These are phyloP conservation scores for Candidula unifasciata DNA, from an alignment of 2,888 invertebrate genomes.

Conservation along the genomic window DNA sequence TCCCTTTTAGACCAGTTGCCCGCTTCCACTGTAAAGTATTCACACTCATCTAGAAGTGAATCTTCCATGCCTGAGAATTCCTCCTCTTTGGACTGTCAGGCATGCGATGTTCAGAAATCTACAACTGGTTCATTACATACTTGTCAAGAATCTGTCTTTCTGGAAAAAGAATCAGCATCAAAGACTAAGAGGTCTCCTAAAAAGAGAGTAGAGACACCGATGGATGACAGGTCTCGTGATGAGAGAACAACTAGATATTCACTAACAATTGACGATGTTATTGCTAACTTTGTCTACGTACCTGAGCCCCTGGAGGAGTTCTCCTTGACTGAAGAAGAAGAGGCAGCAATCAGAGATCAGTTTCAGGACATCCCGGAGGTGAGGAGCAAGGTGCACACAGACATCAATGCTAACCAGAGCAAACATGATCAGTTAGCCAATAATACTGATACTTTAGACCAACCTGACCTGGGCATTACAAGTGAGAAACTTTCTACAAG, in stretches of 20 bases:
- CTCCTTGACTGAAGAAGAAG: conserved; percentile 48
- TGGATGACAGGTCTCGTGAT: conserved; percentile 49
- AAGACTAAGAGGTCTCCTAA: conserved; percentile 49
- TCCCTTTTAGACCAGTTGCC: conserved; percentile 1
- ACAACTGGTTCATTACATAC: not conserved
- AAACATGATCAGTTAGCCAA: too few species aligned
- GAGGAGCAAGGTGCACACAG: not conserved
- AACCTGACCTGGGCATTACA: not conserved
- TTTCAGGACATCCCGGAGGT: conserved; percentile 15
- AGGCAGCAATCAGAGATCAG: conserved; percentile 47
- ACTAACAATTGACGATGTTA: conserved; percentile 52
- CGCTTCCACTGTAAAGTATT: conserved; percentile 6
- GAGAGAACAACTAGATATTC: conserved; percentile 40
- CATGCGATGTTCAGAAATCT: not conserved
- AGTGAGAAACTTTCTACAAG: not conserved
- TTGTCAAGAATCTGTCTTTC: not conserved
- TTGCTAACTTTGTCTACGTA: conserved; percentile 52
- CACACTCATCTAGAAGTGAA: not conserved
- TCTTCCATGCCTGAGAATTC: not conserved
- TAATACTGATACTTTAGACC: not conserved
- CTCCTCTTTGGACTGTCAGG: not conserved
- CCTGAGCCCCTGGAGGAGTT: conserved; percentile 44
- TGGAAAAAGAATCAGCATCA: not conserved
- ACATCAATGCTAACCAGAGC: not conserved
- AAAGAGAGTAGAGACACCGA: conserved; percentile 47